A percentile compares a stretch with the other conserved stretches of the same genome.
Conservation (phyloP, 2,888 invertebrate species). For the Apamea sordens region DNA sequence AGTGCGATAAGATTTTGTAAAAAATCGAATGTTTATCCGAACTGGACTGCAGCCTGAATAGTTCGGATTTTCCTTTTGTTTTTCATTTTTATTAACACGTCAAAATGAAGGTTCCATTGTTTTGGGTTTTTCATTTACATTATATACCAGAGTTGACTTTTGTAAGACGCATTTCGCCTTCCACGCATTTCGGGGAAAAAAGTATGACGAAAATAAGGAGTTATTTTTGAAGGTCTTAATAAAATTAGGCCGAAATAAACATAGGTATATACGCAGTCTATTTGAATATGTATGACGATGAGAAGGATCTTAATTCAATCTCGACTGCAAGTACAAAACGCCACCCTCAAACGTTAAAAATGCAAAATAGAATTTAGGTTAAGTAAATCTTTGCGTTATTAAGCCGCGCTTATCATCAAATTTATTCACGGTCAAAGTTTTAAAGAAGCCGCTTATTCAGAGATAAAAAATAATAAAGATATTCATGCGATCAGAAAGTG, state of each 20-base stretch:
- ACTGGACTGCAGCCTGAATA: constrained; percentile 69
- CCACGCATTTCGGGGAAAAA: not conserved
- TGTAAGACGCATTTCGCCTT: not conserved
- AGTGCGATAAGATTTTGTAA: constrained; percentile 79
- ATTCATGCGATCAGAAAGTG: constrained; percentile 86
- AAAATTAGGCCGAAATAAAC: constrained; percentile 12
- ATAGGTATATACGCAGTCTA: not conserved
- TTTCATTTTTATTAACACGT: constrained; percentile 7
- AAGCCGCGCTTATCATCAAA: constrained; percentile 70
- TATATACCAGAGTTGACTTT: not conserved
- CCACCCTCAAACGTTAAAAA: constrained; percentile 42
- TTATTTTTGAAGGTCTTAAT: not conserved
- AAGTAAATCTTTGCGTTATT: constrained; percentile 60
- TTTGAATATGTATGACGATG: constrained; percentile 32
- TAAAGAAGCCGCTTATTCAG: constrained; percentile 78
- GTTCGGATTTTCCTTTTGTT: constrained; percentile 47
- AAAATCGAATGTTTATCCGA: constrained; percentile 79
- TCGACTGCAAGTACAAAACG: constrained; percentile 16
- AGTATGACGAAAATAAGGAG: no score
- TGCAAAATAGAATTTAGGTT: constrained; percentile 61
- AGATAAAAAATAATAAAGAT: constrained; percentile 85
- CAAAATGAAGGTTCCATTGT: not conserved
- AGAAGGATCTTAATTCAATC: constrained; percentile 40
- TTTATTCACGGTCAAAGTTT: constrained; percentile 81
- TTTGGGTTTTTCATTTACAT: not conserved